Conservation (phyloP, 1,140 invertebrate genomes). For the Berghia stephanieae region DNA sequence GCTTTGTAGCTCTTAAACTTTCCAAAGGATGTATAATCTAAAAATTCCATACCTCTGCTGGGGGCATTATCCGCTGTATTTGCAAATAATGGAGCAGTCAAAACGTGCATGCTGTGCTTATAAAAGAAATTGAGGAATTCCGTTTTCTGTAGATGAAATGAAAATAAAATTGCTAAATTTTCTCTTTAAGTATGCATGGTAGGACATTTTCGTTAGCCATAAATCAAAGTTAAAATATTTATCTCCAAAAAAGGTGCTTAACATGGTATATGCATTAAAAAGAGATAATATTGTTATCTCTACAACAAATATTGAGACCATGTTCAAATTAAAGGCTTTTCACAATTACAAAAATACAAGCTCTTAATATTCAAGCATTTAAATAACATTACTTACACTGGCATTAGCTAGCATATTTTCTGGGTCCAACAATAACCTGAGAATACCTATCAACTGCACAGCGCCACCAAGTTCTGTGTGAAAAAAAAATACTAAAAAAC, state of each 20-base stretch:
- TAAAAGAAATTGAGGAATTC: conserved; percentile 99
- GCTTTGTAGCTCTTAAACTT: not conserved
- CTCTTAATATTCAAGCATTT: too few relatives aligned
- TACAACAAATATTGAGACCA: too few relatives aligned
- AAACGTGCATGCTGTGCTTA: conserved; percentile 94
- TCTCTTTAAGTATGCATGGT: too few relatives aligned
- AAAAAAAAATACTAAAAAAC: conserved; percentile 41
- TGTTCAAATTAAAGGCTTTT: too few relatives aligned
- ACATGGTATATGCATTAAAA: too few relatives aligned
- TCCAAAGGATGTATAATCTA: not conserved
- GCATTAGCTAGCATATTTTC: conserved; percentile 95
- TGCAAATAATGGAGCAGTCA: conserved; percentile 88
- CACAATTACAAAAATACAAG: too few relatives aligned
- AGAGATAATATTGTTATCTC: too few relatives aligned
- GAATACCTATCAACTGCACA: conserved; percentile 92
- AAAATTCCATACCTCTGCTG: conserved; percentile 70
- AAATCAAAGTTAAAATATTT: too few relatives aligned
- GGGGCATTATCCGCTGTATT: conserved; percentile 90
- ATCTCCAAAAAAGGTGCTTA: too few relatives aligned
- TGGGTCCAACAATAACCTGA: conserved; percentile 93
- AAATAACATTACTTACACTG: conserved; percentile 76
- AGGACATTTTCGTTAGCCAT: too few relatives aligned
- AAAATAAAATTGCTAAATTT: not conserved
- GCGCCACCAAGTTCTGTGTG: conserved; percentile 94
- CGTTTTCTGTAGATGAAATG: conserved; percentile 75